Evolutionary conservation across 2,888 invertebrate genomes (phyloP), one percentile per base, ranked within the genome.

Genomic region (Bombyx huttoni): DNA sequence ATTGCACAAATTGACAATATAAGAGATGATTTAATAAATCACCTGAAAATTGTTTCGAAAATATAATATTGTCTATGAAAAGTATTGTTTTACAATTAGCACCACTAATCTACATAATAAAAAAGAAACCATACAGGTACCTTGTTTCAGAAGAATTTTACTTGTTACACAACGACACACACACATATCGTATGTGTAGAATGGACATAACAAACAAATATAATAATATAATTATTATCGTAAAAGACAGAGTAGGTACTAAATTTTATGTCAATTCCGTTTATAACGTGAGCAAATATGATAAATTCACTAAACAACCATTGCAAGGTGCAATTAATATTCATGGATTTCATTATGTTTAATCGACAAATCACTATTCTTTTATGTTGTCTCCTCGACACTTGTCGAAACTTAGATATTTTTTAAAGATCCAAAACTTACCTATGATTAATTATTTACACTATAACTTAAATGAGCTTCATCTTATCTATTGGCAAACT

Each of bases 11-110:
- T 86, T 85, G 84, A 87, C 85, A 65, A 57, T 66, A 63, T 68
- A 56, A 67, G 70, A 75, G 75, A 78, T 65, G 73, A 73, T 71
- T 66, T 56, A 68, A 57, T 56, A 61, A 58, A 66, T 75, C 75
- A 77, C 78, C 80, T 75, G 75, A 78, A 81, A 82, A 83, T 73
- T 63, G 67, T 67, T 73, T 81, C 70, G 63, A 79, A 85, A 80
- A 78, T 78, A 80, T 76, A 62, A 62, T 80, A 83, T 80, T 81
- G 72, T 81, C 79, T 84, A 82, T 79, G 75, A 81, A 84, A 82
- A 81, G 86, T 86, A 84, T 79, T 73, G 64, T 73, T 61, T 69
- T 57, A 74, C 74, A 76, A 70, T 78, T 84, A 86, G 86, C 86
- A 87, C 87, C 87, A 75, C 84, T 81, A 81, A 63, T 64, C 71